Evolutionary conservation across 2,888 invertebrate genomes (phyloP), one percentile per base, ranked within the genome.

Genomic region (Ormyrus rosae): DNA sequence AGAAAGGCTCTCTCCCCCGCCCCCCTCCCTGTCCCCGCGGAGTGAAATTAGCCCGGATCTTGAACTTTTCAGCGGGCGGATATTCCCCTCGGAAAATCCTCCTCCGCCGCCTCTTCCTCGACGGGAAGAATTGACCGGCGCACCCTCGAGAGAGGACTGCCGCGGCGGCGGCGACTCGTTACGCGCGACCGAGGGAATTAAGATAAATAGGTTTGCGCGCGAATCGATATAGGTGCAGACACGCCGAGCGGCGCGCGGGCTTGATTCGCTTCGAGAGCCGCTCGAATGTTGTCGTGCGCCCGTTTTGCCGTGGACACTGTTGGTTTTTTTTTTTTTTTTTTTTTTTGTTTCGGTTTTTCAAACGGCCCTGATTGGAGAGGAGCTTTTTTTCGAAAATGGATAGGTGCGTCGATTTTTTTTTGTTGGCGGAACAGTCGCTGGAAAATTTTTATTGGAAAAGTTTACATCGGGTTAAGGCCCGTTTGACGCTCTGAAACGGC

Each of bases 171-270:
- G 68, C 10, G 46, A 48, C 76, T 72, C 76, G 76, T 80, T 80
- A 78, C 74, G 77, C 74, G 77, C 78, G 78, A 74, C 69, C 34
- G 58, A 74, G 75, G 78, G 79, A 82, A 82, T 82, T 82, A 82
- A 82, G 81, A 82, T 79, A 79, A 79, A 79, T 82, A 76, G 81
- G 81, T 82, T 82, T 79, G 81, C 70, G 81, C 70, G 50, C 74
- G 60, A 74, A 78, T 81, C 78, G 81, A 81, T 81, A 81, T 34
- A 67, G 46, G 13, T n/a, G n/a, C 50, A n/a, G 61, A 60, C 61
- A 60, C 61, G 51, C 71, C 51, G 50, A 61, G 13, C 50, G 8
- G 34, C 60, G 34, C 63, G 13, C 13, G 13, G 13, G 50, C 50
- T 46, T 50, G 50, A 50, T 65, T 65, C 65, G 50, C 65, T 65